Base-by-base conservation (phyloP, 2,797 vertebrate genomes). In the Graptemys geographica region DNA sequence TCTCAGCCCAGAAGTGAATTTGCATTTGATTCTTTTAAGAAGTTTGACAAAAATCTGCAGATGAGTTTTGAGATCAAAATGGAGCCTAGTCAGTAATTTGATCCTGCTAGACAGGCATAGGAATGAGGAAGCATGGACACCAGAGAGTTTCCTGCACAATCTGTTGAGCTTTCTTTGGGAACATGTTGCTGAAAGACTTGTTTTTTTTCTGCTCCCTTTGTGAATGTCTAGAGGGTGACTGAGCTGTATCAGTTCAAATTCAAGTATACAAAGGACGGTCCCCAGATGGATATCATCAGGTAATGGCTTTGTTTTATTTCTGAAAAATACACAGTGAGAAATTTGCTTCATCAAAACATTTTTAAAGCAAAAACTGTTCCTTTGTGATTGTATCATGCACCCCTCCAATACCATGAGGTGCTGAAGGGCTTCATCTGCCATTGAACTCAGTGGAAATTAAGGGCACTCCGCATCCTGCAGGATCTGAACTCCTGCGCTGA, bases 231-330 rank as follows among this genome's bases (percentile, higher is more conserved):
- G 98, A 94, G 94, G 62, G 96, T 98, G 95, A 98, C 98, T 69
- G 98, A 98, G 83, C 91, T 98, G 81, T 98, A 98, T 83, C 98
- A 98, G 41, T 98, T 98, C 97, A 98, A 98, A 94, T 98, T 98
- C 98, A 98, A 96, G 92, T 98, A 98, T 62, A 96, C 97, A 37
- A 95, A 97, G 81, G 91, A 97, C 55, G 96, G 97, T 85, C 96
- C 97, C 49, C 96, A 96, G 84, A 98, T 98, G 98, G 98, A 98
- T 95, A 98, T 98, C 92, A 84, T 95, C 97, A 98, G 98, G 98
- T 98, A 98, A 92, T 69, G 47, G 76, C 33, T 94, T 86, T 85
- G 25, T 28, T 84, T 92, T 37, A 13, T 83, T 95, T 89, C 87
- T 88, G n/a, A 69, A 84, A 59, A 37, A 27, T 56, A 4, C 57